Evolutionary conservation across 2,797 vertebrate genomes (phyloP).

Genomic region (Ammospiza maritima): DNA sequence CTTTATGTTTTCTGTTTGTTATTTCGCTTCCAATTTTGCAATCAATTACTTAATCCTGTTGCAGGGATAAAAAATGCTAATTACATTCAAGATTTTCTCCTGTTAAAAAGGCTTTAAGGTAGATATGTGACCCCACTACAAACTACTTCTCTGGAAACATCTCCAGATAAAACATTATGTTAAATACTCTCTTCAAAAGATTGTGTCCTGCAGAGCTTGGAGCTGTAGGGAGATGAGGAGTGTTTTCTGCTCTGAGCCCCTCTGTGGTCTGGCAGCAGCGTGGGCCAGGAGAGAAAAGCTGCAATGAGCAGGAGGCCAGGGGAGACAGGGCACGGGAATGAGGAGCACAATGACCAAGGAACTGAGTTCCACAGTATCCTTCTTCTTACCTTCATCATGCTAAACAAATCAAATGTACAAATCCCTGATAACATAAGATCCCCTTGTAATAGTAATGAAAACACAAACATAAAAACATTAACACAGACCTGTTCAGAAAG

Average conservation of each 20-base stretch:
- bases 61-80: background rate
- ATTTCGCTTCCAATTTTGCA: background rate
- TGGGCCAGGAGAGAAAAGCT: background rate
- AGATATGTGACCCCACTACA: background rate
- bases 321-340: background rate
- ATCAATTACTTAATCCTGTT: background rate
- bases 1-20: background rate
- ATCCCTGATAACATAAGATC: background rate
- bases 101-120: background rate
- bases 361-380: background rate
- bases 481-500: background rate
- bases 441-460: background rate
- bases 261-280: background rate
- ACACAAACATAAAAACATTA: background rate
- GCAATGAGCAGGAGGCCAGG: background rate
- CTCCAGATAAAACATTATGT: background rate
- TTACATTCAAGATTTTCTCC: background rate
- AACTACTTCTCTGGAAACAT: background rate
- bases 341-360: background rate
- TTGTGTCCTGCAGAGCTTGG: background rate
- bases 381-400: background rate
- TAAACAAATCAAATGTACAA: background rate
- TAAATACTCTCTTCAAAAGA: background rate
- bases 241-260: background rate
- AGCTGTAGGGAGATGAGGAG: background rate